phyloP scores from a whole-genome alignment of 2,113 vertebrate species.

The Capreolus pygargus region DNA sequence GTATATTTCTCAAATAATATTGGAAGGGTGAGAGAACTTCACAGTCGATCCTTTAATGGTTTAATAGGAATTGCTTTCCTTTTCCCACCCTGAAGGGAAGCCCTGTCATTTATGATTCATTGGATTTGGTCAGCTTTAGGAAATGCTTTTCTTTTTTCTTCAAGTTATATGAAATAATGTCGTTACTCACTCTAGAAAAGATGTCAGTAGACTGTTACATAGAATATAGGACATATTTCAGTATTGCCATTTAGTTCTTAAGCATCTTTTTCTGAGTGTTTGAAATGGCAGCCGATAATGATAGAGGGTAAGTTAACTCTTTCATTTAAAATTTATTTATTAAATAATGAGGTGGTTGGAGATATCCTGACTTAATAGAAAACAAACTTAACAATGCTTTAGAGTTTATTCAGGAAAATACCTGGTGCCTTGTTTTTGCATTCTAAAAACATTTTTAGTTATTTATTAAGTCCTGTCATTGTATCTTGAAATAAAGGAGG shows the following conservation, averaged over 20 bases:
- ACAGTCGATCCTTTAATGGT: neutral
- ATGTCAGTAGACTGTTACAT: neutral
- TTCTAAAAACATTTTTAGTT: neutral
- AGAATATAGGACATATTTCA: neutral
- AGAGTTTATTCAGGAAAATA: neutral
- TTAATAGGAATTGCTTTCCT: neutral
- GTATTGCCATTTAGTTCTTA: neutral
- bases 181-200: neutral
- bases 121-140: neutral
- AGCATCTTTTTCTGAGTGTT: neutral
- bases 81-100: neutral
- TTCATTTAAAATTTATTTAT: neutral
- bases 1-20: constrained; percentile 4
- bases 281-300: neutral
- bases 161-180: neutral
- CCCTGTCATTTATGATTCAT: neutral
- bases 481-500: neutral
- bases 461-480: neutral
- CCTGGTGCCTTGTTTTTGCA: neutral
- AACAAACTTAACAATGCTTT: neutral
- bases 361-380: neutral
- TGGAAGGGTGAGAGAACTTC: neutral
- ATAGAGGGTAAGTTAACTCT: neutral
- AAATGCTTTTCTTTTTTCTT: constrained; percentile 17
- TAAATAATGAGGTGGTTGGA: neutral